A percentile compares a stretch with the other conserved stretches of the same genome.
phyloP scores from a whole-genome alignment of 2,888 invertebrate species.

The Stenoptilia bipunctidactyla region DNA sequence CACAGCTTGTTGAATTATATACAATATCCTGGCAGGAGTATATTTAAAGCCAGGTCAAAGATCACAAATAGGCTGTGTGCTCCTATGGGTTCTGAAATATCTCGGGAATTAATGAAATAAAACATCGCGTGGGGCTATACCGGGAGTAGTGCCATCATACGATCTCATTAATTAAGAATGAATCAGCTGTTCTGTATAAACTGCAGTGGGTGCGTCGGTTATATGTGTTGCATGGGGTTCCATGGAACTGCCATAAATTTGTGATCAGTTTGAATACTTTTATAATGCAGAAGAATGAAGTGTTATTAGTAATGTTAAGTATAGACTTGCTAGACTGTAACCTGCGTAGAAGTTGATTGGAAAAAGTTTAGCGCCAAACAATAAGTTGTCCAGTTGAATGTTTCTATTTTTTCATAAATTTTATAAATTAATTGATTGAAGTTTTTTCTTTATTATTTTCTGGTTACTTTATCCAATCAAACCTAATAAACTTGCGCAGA shows the following conservation, averaged over 20 bases:
- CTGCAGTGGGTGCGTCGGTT: slow-evolving; percentile 32
- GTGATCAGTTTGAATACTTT: slow-evolving; percentile 71
- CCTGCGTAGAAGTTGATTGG: slow-evolving; percentile 59
- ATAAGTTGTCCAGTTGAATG: neutral
- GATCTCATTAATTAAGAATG: slow-evolving; percentile 65
- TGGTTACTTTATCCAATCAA: slow-evolving; percentile 63
- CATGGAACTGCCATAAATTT: slow-evolving; percentile 65
- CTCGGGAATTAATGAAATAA: no score
- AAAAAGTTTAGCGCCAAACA: slow-evolving; percentile 29
- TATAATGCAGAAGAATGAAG: slow-evolving; percentile 60
- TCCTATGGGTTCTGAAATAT: no score
- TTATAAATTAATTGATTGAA: slow-evolving; percentile 27
- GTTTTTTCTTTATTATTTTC: slow-evolving; percentile 19
- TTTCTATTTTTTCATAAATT: slow-evolving; percentile 30
- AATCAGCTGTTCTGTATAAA: slow-evolving; percentile 25
- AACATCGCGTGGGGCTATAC: no score
- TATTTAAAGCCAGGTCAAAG: no score
- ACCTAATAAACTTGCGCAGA: slow-evolving; percentile 47
- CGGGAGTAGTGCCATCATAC: no score
- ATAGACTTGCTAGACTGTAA: slow-evolving; percentile 64
- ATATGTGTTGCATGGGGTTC: slow-evolving; percentile 61
- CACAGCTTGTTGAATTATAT: no score
- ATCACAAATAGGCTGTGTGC: no score
- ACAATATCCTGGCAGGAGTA: no score
- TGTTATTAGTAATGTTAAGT: slow-evolving; percentile 58